phyloP scores from a whole-genome alignment of 2,113 vertebrate species.

The Rostratula benghalensis region DNA sequence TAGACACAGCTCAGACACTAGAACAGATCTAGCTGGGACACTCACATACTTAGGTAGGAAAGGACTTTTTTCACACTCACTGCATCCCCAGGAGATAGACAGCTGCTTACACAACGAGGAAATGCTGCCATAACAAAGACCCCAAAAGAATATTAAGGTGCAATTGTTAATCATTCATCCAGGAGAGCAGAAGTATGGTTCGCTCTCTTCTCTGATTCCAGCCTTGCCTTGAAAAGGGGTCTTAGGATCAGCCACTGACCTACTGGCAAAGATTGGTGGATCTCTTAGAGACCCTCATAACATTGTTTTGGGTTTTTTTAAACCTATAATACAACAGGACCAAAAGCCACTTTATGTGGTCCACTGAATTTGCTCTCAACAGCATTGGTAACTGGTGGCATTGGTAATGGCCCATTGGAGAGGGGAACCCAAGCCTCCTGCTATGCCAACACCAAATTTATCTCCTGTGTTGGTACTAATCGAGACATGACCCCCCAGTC shows the following conservation, averaged over 20 bases:
- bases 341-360: neutral
- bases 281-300: neutral
- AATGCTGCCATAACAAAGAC: neutral
- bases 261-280: neutral
- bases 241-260: neutral
- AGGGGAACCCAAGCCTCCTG: neutral
- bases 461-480: neutral
- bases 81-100: neutral
- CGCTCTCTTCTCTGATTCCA: neutral
- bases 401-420: neutral
- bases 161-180: neutral
- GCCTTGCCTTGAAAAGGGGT: neutral
- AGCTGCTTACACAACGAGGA: neutral
- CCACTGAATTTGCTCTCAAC: neutral
- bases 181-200: neutral
- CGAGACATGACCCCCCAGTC: neutral
- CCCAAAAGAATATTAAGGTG: neutral
- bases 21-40: neutral
- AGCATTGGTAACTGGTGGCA: too few relatives aligned
- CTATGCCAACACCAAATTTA: neutral
- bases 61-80: neutral
- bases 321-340: neutral
- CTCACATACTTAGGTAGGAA: neutral
- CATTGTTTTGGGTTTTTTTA: neutral
- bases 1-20: too few relatives aligned